Evolutionary conservation across 2,113 vertebrate species (phyloP), one percentile per base, ranked within the genome.

Genomic region (Cranoglanis bouderius): DNA sequence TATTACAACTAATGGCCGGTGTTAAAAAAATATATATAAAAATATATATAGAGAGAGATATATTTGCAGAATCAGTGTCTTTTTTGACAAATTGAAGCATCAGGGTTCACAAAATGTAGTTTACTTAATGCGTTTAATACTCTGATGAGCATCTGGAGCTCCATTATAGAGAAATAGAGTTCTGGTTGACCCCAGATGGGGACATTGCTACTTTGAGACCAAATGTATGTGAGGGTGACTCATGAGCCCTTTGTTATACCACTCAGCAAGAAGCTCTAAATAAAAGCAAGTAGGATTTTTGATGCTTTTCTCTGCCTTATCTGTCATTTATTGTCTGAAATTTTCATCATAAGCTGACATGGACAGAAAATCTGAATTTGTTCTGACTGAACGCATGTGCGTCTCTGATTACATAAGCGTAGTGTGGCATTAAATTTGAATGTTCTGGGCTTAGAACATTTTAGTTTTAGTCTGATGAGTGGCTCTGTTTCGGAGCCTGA

Each of bases 191-290:
- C 59, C 75, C 29, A 40, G 26, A 35, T 12, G 10, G 19, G 24
- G 29, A n/a, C 70, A 19, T 19, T 46, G 21, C 49, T 32, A 49
- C 43, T 63, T 70, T 12, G 53, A 65, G 26, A 88, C 78, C 87
- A 72, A 49, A 85, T 89, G 86, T 87, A 16, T 90, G 80, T 88
- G 40, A 53, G 43, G 14, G 40, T 84, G 51, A 80, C 40, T 75
- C 86, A 88, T 82, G 67, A 51, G 59, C 82, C 51, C 57, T 88
- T 61, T 70, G 35, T 84, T 80, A 82, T 43, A 88, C 26, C 14
- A 9, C 21, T 72, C 43, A 35, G 40, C 21, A 10, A 49, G 40
- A 51, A 49, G 81, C 21, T 12, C 10, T 77, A 46, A 53, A 81
- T 35, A 40, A n/a, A 19, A 35, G 49, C 65, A 67, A 81, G 57